These are phyloP conservation scores for Antheraea assamensis DNA, from an alignment of 2,888 invertebrate species.

Conservation along the genomic window DNA sequence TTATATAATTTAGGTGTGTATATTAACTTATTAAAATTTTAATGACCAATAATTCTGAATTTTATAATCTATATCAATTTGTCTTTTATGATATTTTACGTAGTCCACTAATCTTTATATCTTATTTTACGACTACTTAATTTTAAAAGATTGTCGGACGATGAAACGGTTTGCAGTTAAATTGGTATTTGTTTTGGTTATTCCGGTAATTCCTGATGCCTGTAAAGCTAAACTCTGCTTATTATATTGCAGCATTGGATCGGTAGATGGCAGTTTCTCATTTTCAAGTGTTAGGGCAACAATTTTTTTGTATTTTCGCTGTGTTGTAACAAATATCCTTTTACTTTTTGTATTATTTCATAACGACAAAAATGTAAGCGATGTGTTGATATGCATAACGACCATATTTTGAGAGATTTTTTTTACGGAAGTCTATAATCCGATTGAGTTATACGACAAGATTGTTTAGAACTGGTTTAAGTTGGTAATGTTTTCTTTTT, in stretches of 20 bases:
- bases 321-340: not conserved
- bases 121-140: not conserved
- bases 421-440: not conserved
- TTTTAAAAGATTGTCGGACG: not conserved
- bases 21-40: constrained; percentile 42
- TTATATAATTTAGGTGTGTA: constrained; percentile 34
- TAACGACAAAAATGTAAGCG: not conserved
- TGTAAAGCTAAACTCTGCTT: constrained; percentile 1
- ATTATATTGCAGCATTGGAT: constrained; percentile 18
- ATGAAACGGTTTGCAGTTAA: not conserved
- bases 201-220: not conserved
- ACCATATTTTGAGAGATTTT: not conserved
- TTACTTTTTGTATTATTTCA: not conserved
- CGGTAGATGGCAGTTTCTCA: constrained; percentile 35
- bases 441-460: not conserved
- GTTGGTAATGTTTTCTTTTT: not conserved
- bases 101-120: constrained; percentile 3
- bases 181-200: not conserved
- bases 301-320: not conserved
- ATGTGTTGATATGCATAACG: not conserved
- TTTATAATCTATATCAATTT: constrained; percentile 24
- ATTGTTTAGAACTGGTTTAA: not conserved
- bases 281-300: not conserved
- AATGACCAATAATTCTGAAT: constrained; percentile 39
- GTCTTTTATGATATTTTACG: constrained; percentile 20